Base-by-base conservation (phyloP, 2,797 vertebrate species). In the Ptychobarbus kaznakovi region DNA sequence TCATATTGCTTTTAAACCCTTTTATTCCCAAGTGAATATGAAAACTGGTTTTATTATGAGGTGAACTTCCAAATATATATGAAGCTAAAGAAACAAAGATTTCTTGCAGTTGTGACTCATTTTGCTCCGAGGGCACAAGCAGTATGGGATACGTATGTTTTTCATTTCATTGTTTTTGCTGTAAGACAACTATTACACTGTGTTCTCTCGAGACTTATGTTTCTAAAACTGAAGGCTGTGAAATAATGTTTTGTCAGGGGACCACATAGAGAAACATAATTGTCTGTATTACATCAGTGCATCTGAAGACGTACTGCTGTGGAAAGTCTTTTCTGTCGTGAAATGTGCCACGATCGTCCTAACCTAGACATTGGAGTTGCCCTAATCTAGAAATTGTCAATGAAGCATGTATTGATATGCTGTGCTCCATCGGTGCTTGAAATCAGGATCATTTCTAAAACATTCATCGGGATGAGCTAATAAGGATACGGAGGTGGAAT, bases 171-270 rank as follows among this genome's bases (percentile, higher is more conserved):
- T n/a, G 56, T 61, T 25, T 66, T 65, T 79, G 51, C 75, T 78
- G 22, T 77, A 25, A 22, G 65, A 78, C 28, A 68, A 56, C 69
- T 46, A 77, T 32, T 78, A 40, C 44, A 68, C 56, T n/a, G 25
- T 49, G 70, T 65, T 92, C 92, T 80, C 88, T 32, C 18, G 91
- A 92, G 89, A 88, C 91, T 93, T 94, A 92, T 82, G 73, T 28
- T 86, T 86, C 51, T 90, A 87, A 84, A 92, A 90, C 92, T 91
- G 84, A 88, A 92, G 91, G 93, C 92, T 92, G 92, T 91, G 79
- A 92, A 93, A 90, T 93, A 92, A 94, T 93, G 76, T 88, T 90
- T 91, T 92, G 91, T 89, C 89, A 72, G 61, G 90, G 90, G 92
- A 94, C n/a, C 35, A 15, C 16, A 56, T 42, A 18, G n/a, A 44